Evolutionary conservation across 2,797 vertebrate genomes (phyloP).

Genomic region (Babyrousa celebensis): DNA sequence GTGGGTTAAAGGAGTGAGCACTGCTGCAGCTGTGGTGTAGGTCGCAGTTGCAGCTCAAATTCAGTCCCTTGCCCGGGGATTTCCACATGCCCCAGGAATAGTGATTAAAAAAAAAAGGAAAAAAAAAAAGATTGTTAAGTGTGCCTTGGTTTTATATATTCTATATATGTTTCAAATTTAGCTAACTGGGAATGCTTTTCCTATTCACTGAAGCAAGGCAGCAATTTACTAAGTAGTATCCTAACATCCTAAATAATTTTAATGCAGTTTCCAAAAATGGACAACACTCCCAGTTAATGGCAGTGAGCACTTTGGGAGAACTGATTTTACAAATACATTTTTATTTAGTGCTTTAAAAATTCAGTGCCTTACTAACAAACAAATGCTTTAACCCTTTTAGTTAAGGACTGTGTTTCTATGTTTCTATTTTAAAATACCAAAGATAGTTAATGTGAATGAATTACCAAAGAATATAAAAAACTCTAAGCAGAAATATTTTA

Average conservation of each 20-base stretch:
- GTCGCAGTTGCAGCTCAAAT: no score
- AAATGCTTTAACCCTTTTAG: conserved; percentile 54
- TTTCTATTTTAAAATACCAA: conserved; percentile 24
- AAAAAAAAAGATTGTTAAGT: not conserved
- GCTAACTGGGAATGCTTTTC: conserved; percentile 36
- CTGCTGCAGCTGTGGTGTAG: no score
- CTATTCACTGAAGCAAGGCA: conserved; percentile 49
- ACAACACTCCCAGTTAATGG: conserved; percentile 51
- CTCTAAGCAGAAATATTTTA: not conserved
- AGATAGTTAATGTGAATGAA: conserved; percentile 20
- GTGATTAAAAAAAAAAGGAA: no score
- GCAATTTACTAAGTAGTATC: conserved; percentile 62
- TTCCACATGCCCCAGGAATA: no score
- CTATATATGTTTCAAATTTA: not conserved
- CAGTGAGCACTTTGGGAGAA: conserved; percentile 45
- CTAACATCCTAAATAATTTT: conserved; percentile 44
- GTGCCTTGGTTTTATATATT: not conserved
- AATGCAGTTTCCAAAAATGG: conserved; percentile 72
- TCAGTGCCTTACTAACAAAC: not conserved
- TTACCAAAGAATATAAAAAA: not conserved
- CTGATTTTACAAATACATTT: conserved; percentile 41
- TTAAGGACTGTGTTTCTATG: not conserved
- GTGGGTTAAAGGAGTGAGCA: no score
- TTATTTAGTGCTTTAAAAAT: conserved; percentile 54
- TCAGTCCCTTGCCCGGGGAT: no score